Evolutionary conservation across 2,113 vertebrate genomes (phyloP), one percentile per base, ranked within the genome.

Genomic region (Meleagris gallopavo): DNA sequence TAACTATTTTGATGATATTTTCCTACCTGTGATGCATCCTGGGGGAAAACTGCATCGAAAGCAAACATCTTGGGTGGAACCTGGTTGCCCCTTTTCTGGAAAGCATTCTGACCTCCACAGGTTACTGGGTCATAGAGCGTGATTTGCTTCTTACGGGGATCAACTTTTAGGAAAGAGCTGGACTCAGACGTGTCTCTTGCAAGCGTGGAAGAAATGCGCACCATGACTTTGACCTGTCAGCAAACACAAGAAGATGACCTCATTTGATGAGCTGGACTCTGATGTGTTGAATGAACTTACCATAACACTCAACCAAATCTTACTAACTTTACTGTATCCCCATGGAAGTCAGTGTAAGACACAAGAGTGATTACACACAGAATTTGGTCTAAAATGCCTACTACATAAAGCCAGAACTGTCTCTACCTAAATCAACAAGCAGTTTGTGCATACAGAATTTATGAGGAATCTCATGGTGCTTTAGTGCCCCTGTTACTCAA

Each of bases 51-150:
- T 0, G 99, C 99, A 70, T 99, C 99, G 12, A 99, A 99, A 67
- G 99, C 98, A 77, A 99, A 99, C 98, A 99, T 99, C 98, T 99
- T 99, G 5, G 99, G 99, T 32, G 99, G 99, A 54, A 98, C 98
- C 93, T 99, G 99, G 95, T 97, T 98, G 17, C 97, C 97, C n/a
- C 98, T 98, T 95, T 99, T 99, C 93, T 98, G 99, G 70, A 98
- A 98, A 81, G 97, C 73, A 57, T 98, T 97, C 48, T 98, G 98
- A 50, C 98, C 97, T 22, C 98, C 98, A 11, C 98, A 99, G 13
- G 97, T 95, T 60, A 98, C 83, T 0, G 99, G 99, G 84, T 99
- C 99, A 93, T 99, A 99, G 84, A 99, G 97, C 1, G 98, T 99
- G 95, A 99, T 98, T 81, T 99, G 99, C 94, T 99, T 99, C 97